Conservation (phyloP, 2,888 invertebrate genomes). For the Trypoxylon attenuatum region DNA sequence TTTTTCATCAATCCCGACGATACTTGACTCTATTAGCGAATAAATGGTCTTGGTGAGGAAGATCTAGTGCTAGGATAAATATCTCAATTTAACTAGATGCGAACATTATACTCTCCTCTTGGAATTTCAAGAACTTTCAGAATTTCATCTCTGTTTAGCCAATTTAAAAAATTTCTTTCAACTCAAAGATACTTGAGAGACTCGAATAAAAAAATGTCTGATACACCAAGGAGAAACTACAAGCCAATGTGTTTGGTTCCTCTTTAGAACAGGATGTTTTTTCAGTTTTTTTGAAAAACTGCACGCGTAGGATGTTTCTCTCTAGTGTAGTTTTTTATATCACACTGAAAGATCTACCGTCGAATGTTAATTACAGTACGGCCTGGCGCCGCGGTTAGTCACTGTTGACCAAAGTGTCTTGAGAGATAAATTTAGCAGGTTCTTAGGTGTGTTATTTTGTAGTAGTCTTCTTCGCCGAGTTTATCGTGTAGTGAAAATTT, state of each 20-base stretch:
- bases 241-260: no score
- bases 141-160: no score
- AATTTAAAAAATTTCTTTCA: no score
- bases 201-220: no score
- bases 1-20: slow-evolving; percentile 22
- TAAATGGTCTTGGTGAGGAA: not conserved
- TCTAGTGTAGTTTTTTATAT: not conserved
- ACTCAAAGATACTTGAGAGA: no score
- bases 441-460: not conserved
- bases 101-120: no score
- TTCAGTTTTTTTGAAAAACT: no score
- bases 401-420: not conserved
- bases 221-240: no score
- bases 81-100: not conserved
- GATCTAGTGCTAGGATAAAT: not conserved
- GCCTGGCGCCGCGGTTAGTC: not conserved
- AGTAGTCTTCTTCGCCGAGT: no score
- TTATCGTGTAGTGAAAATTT: no score
- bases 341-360: not conserved
- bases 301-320: not conserved
- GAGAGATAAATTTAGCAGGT: not conserved
- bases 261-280: no score
- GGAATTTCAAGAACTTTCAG: no score
- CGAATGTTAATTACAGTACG: not conserved
- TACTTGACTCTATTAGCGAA: slow-evolving; percentile 4